Evolutionary conservation across 2,113 vertebrate genomes (phyloP), one percentile per base, ranked within the genome.

Genomic region (Carassius carassius): DNA sequence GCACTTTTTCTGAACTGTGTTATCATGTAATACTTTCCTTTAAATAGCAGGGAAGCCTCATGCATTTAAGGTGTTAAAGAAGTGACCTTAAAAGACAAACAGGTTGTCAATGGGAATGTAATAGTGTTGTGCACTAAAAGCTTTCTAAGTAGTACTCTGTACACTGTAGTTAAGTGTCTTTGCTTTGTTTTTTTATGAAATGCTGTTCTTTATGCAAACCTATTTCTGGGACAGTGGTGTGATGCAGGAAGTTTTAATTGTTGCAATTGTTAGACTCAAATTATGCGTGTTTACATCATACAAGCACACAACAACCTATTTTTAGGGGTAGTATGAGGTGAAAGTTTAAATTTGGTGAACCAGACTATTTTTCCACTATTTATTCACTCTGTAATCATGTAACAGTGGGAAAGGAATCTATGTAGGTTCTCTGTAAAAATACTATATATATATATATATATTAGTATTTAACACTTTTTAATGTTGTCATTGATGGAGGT

Each of bases 201-300:
- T 37, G 51, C 32, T 77, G 9, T 19, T 91, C 92, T 91, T 87
- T 91, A 9, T 35, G n/a, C 29, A 92, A 90, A 91, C 85, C 56
- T 90, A 91, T 92, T 90, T 93, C 90, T 90, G 91, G 92, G 90
- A 93, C 90, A 81, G 92, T 86, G 89, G 91, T 92, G 85, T 93
- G 91, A 94, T 95, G 93, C 90, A 92, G 92, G 93, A 95, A 63
- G 91, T 94, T 62, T 94, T 93, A 94, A 94, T 93, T 96, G 95
- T 94, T 94, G 93, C 93, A 90, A 94, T 90, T 89, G 90, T 89
- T 89, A 88, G 91, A 89, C 91, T 94, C 90, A 92, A 95, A 95
- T 93, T 95, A 93, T 91, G 17, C 12, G n/a, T 63, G 13, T 44
- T 79, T 79, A 23, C n/a, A 23, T 63, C 14, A 79, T 6, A 23